Percentiles rank a stretch among this genome's conserved stretches.
Evolutionary conservation across 1,140 invertebrate species (phyloP).

Genomic region (Drosophila sucinea): DNA sequence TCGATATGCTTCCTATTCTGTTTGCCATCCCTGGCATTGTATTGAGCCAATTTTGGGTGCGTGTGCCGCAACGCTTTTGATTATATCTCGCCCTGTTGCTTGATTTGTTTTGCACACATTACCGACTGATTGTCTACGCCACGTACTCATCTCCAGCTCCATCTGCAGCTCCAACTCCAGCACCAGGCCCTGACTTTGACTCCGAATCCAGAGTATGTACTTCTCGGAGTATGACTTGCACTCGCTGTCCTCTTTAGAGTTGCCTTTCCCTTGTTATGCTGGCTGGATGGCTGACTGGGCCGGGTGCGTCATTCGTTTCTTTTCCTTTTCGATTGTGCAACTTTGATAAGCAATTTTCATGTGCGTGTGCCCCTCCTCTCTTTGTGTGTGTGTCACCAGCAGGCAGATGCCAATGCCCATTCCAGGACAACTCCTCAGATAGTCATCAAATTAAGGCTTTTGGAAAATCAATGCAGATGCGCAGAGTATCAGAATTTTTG

Average conservation of each 20-base stretch:
- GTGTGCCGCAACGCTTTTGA: slow-evolving; percentile 44
- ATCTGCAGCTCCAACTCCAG: neutral
- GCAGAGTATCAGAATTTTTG: neutral
- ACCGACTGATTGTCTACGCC: slow-evolving; percentile 70
- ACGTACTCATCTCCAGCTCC: slow-evolving; percentile 44
- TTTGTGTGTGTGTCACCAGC: slow-evolving; percentile 64
- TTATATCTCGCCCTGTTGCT: slow-evolving; percentile 72
- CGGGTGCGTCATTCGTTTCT: slow-evolving; percentile 56
- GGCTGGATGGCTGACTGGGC: slow-evolving; percentile 2
- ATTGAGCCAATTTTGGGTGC: slow-evolving; percentile 6
- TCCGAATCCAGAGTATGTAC: slow-evolving; percentile 17
- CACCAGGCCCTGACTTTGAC: neutral
- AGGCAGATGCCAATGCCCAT: slow-evolving; percentile 52
- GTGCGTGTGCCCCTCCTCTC: slow-evolving; percentile 36
- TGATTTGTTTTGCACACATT: slow-evolving; percentile 79
- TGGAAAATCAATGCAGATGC: slow-evolving; percentile 67
- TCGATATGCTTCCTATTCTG: neutral
- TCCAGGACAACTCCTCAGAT: slow-evolving; percentile 41
- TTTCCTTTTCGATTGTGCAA: slow-evolving; percentile 65
- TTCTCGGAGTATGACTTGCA: slow-evolving; percentile 44
- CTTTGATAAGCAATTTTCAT: slow-evolving; percentile 70
- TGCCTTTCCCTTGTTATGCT: slow-evolving; percentile 39
- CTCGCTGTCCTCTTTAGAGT: slow-evolving; percentile 24
- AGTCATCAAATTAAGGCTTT: slow-evolving; percentile 72
- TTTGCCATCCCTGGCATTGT: slow-evolving; percentile 50